A percentile compares a stretch with the other conserved stretches of the same genome.
phyloP scores from a whole-genome alignment of 1,140 invertebrate species.

The Drosophila sturtevanti region DNA sequence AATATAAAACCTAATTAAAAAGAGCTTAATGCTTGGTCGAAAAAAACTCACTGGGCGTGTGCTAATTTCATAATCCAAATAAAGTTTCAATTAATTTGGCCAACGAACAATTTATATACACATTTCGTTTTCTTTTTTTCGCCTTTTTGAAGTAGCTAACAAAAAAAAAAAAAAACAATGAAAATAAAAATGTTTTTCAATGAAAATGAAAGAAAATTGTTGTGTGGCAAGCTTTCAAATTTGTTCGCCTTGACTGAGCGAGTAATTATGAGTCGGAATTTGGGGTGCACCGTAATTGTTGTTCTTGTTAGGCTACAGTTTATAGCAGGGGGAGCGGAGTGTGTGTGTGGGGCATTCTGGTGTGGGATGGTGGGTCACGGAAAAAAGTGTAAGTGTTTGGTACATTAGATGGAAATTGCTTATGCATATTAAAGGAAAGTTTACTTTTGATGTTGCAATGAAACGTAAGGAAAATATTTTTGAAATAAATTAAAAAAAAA shows the following conservation, averaged over 20 bases:
- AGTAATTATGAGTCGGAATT: constrained; percentile 49
- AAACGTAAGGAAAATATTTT: constrained; percentile 1
- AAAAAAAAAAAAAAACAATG: neutral
- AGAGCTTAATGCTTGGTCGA: constrained; percentile 55
- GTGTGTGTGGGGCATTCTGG: no score
- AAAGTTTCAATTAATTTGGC: constrained; percentile 76
- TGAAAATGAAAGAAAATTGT: constrained; percentile 39
- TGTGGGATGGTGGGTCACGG: neutral
- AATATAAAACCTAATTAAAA: constrained; percentile 70
- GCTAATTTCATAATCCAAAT: constrained; percentile 78
- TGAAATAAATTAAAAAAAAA: neutral
- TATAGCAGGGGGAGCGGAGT: neutral
- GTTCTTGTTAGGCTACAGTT: neutral
- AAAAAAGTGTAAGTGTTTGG: constrained; percentile 6
- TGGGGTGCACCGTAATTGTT: constrained; percentile 2
- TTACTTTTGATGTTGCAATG: constrained; percentile 3
- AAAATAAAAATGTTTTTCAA: neutral
- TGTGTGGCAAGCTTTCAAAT: constrained; percentile 40
- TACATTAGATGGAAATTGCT: constrained; percentile 8
- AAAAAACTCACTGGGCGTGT: constrained; percentile 52
- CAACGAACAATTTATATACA: constrained; percentile 43
- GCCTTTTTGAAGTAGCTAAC: constrained; percentile 5
- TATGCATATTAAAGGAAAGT: neutral
- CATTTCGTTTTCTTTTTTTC: constrained; percentile 11
- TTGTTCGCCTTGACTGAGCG: constrained; percentile 46